A percentile compares a stretch with the other conserved stretches of the same genome.
Evolutionary conservation across 2,888 invertebrate species (phyloP).

Genomic region (Prenolepis imparis): DNA sequence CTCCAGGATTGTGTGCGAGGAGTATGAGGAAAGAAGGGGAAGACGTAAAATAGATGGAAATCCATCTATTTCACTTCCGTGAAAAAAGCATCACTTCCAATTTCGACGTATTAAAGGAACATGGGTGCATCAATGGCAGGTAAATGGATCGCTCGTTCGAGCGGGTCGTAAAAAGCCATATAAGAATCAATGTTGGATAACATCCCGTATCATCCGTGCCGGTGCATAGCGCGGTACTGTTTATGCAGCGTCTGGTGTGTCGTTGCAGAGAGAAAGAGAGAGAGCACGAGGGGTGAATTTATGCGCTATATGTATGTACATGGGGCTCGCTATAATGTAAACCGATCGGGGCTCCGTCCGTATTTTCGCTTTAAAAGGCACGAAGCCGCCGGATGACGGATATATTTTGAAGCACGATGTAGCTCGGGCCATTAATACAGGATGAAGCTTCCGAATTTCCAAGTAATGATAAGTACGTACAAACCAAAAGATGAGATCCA

Average conservation of each 20-base stretch:
- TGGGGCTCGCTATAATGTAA: slow-evolving; percentile 64
- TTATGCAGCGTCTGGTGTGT: slow-evolving; percentile 47
- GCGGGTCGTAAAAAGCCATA: slow-evolving; percentile 38
- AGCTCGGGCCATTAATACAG: slow-evolving; percentile 62
- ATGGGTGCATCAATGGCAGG: slow-evolving; percentile 7
- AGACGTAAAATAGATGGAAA: slow-evolving; percentile 25
- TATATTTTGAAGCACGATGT: slow-evolving; percentile 50
- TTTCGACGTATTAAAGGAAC: slow-evolving; percentile 38
- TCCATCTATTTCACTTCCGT: background rate
- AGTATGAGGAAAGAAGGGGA: background rate
- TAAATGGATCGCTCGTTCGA: slow-evolving; percentile 38
- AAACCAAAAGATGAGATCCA: background rate
- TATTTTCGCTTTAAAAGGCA: slow-evolving; percentile 70
- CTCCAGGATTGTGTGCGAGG: background rate
- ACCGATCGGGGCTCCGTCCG: slow-evolving; percentile 63
- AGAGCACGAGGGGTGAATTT: slow-evolving; percentile 53
- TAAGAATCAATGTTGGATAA: slow-evolving; percentile 52
- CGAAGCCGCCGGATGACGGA: slow-evolving; percentile 31
- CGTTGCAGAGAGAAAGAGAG: background rate
- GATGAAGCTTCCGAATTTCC: slow-evolving; percentile 45
- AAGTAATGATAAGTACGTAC: background rate
- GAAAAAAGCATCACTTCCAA: slow-evolving; percentile 21
- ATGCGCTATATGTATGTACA: slow-evolving; percentile 53
- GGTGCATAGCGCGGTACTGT: slow-evolving; percentile 40
- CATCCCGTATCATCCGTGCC: slow-evolving; percentile 40